Evolutionary conservation across 1,140 invertebrate genomes (phyloP), one percentile per base, ranked within the genome.

Genomic region (Ylistrum balloti): DNA sequence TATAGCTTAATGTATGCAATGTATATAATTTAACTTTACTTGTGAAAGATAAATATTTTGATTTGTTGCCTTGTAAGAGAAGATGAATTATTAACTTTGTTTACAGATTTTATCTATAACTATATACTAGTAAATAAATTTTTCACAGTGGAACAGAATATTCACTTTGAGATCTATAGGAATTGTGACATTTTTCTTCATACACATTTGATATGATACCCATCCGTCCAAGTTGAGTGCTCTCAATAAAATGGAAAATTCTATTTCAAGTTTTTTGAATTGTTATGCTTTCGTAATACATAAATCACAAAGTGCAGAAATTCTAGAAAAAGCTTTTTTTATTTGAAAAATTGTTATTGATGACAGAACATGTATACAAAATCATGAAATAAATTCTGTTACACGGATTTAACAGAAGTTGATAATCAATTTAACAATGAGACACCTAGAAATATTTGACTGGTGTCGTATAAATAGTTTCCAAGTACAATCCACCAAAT

Each of bases 141-240:
- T 22, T 13, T 48, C 11, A 5, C 2, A 20, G 11, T 48, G 11
- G 11, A 48, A 20, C 45, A 48, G 11, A 48, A 74, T n/a, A 7
- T 28, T 74, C 22, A 9, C 1, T 5, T n/a, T 0, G 56, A 74
- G 56, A 28, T 28, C 56, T n/a, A n/a, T n/a, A 74, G 28, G 56
- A 74, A 17, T 74, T 74, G 7, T 74, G 41, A 74, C 22, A 28
- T 74, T 74, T 0, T 56, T 17, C 22, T 56, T 56, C 45, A 56
- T 11, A 56, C 13, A 20, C 17, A 20, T 56, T 28, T 74, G 7
- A 74, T 74, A 11, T 74, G 45, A 48, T 48, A 20, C 22, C 56
- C 22, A 74, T 74, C 56, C 56, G 56, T 74, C 56, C 56, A 74
- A 74, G 28, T 28, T 74, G 56, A 28, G 56, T 74, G 56, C 56